Conservation (phyloP, 2,888 invertebrate genomes). For the Lypha dubia region DNA sequence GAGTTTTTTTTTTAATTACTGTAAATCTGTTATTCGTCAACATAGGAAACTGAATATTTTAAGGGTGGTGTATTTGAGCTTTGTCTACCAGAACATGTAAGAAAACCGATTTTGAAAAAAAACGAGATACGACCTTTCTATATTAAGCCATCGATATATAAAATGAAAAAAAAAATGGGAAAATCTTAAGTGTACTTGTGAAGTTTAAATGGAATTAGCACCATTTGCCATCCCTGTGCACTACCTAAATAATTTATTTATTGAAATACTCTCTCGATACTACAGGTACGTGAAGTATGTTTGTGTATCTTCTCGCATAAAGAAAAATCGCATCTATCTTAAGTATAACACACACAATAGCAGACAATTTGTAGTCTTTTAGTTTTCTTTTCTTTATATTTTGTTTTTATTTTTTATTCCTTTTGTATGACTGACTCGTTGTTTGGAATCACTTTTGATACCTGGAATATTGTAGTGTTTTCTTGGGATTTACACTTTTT, state of each 20-base stretch:
- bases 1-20: too few relatives aligned
- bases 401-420: neutral
- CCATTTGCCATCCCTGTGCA: too few relatives aligned
- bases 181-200: too few relatives aligned
- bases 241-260: neutral
- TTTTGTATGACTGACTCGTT: constrained; percentile 14
- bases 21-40: too few relatives aligned
- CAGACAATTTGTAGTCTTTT: constrained; percentile 78
- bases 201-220: too few relatives aligned
- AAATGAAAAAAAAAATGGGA: too few relatives aligned
- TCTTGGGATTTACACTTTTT: constrained; percentile 79
- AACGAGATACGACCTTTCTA: too few relatives aligned
- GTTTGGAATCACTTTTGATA: constrained; percentile 76
- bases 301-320: constrained; percentile 10
- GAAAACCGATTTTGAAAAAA: too few relatives aligned
- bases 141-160: too few relatives aligned
- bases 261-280: constrained; percentile 14
- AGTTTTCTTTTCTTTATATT: constrained; percentile 10
- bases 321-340: constrained; percentile 48
- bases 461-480: constrained; percentile 82
- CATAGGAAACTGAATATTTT: too few relatives aligned
- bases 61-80: too few relatives aligned
- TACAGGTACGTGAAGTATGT: neutral
- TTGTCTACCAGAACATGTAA: too few relatives aligned
- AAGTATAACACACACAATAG: constrained; percentile 52